Evolutionary conservation across 2,113 vertebrate genomes (phyloP).

Genomic region (Serilophus lunatus): DNA sequence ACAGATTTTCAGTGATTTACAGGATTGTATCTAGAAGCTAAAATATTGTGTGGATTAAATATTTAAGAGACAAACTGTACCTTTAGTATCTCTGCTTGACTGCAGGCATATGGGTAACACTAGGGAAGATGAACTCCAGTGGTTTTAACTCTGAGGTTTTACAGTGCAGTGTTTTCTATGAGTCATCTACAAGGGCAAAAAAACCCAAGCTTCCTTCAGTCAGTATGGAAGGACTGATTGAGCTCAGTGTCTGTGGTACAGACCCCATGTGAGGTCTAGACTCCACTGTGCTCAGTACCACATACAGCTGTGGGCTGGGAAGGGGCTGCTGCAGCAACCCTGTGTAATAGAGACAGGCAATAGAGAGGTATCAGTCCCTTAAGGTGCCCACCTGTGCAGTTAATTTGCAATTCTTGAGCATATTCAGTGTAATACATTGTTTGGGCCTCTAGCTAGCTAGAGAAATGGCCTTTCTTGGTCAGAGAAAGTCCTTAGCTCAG

Average conservation of each 20-base stretch:
- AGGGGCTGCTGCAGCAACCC: not conserved
- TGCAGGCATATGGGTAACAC: not conserved
- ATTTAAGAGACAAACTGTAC: slow-evolving; percentile 21
- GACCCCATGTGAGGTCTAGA: not conserved
- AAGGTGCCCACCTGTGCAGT: not conserved
- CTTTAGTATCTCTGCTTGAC: not conserved
- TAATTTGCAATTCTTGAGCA: not conserved
- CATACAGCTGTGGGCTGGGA: not conserved
- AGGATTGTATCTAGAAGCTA: not conserved
- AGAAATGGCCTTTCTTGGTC: not conserved
- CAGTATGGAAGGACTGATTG: not conserved
- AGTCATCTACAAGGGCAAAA: not conserved
- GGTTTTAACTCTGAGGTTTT: not conserved
- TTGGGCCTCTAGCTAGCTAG: not conserved
- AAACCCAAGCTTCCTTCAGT: not conserved
- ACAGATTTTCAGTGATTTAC: slow-evolving; percentile 6
- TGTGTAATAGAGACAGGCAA: no score
- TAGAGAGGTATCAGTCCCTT: not conserved
- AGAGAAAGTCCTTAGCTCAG: not conserved
- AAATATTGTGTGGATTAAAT: slow-evolving; percentile 34
- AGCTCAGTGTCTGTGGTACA: rapidly evolving
- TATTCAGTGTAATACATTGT: not conserved
- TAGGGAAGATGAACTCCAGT: not conserved
- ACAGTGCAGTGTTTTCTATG: not conserved
- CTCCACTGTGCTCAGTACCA: not conserved